These are phyloP conservation scores for Oconnorella tubifera DNA, from an alignment of 2,888 invertebrate species.

Conservation along the genomic window DNA sequence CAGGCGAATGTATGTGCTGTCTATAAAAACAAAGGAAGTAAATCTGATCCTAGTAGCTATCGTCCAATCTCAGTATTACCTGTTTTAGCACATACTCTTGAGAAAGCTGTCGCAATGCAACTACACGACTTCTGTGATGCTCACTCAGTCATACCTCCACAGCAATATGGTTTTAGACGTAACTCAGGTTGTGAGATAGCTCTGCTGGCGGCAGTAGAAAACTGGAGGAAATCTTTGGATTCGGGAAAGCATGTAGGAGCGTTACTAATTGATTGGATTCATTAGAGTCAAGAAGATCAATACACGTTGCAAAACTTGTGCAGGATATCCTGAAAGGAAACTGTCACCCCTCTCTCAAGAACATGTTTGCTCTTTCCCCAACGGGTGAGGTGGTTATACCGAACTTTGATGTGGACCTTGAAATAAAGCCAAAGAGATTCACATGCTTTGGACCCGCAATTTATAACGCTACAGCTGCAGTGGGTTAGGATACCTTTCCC, in stretches of 20 bases:
- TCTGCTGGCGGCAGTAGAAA: background rate
- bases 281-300: too few species aligned
- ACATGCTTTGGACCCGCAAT: too few species aligned
- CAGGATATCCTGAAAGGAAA: too few species aligned
- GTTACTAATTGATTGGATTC: background rate
- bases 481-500: too few species aligned
- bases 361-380: too few species aligned
- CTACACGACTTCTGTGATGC: background rate
- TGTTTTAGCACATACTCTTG: background rate
- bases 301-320: too few species aligned
- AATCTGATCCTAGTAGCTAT: background rate
- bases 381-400: too few species aligned
- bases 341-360: too few species aligned
- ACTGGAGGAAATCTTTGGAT: background rate
- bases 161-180: background rate
- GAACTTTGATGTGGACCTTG: too few species aligned
- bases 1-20: conserved; percentile 1
- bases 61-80: background rate
- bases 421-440: too few species aligned
- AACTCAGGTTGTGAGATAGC: background rate
- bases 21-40: background rate
- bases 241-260: background rate
- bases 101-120: background rate
- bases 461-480: too few species aligned
- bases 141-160: background rate